Base-by-base conservation (phyloP, 2,888 invertebrate genomes). In the Nipponacmea schrenckii region DNA sequence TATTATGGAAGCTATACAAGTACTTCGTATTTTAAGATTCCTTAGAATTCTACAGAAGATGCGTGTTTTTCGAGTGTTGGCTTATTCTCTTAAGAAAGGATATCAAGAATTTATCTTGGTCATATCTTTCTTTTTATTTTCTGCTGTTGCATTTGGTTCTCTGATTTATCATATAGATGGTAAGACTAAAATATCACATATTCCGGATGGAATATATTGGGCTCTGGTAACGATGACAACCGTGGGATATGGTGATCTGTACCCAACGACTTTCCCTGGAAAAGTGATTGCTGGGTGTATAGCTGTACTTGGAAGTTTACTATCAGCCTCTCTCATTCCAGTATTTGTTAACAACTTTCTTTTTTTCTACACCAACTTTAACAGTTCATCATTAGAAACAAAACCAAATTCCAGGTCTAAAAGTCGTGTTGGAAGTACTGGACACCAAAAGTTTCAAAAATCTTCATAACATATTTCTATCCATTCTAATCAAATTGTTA, bases 231-330 rank as follows among this genome's bases (percentile, higher is more conserved):
- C 67, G 10, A 48, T 67, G 48, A 67, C 67, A 48, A 67, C 67
- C 1, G 67, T 67, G 20, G 67, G 67, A n/a, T 67, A 67, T 26
- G 67, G 67, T 17, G 67, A 67, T 31, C 20, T 67, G 20, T 46
- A 20, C 15, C 67, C 67, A 24, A 26, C 4, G n/a, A 48, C 27
- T 17, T 5, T 27, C 1, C 31, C 12, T 10, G 67, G 67, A 5
- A 46, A 50, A 31, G 0, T 67, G 7, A 27, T 67, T 48, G 67
- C 48, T 17, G 20, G 50, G 5, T 12, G 20, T 44, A 46, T 46
- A 10, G 50, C 46, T 46, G 12, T 67, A n/a, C 24, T 26, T 56
- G 67, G 67, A 5, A 48, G 45, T 67, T 56, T 67, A n/a, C 17
- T 67, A 26, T 24, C 50, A 26, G 44, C 67, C 1, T 46, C 48